Evolutionary conservation across 35 echinoderm and acorn worm species (phyloP).

Genomic region (Apostichopus japonicus): DNA sequence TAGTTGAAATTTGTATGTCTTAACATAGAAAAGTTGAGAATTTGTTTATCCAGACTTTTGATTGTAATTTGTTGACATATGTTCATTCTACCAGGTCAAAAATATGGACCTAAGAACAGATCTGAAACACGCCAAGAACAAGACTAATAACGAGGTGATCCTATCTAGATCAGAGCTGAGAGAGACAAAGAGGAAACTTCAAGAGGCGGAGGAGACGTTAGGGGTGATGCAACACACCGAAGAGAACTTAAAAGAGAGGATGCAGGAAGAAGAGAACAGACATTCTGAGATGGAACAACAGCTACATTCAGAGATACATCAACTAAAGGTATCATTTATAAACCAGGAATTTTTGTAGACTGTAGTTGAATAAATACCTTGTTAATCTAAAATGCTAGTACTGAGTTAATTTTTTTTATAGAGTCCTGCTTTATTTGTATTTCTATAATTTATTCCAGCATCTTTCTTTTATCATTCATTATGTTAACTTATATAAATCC

Average conservation of each 20-base stretch:
- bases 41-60: too few relatives aligned
- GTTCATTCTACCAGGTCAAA: background rate
- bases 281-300: slow-evolving; percentile 21
- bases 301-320: background rate
- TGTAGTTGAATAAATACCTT: too few relatives aligned
- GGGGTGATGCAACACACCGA: slow-evolving; percentile 28
- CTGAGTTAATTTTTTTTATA: too few relatives aligned
- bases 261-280: background rate
- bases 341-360: too few relatives aligned
- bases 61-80: too few relatives aligned
- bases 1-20: too few relatives aligned
- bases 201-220: slow-evolving; percentile 31
- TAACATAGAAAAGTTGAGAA: too few relatives aligned
- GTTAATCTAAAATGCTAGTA: too few relatives aligned
- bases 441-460: too few relatives aligned
- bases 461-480: too few relatives aligned
- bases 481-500: too few relatives aligned
- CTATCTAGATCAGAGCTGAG: slow-evolving; percentile 1
- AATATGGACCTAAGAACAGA: slow-evolving; percentile 55
- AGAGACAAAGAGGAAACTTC: slow-evolving; percentile 43
- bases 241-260: slow-evolving; percentile 9
- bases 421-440: too few relatives aligned
- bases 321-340: slow-evolving; percentile 10
- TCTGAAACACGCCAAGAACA: slow-evolving; percentile 42
- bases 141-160: slow-evolving; percentile 17